A percentile compares a stretch with the other conserved stretches of the same genome.
Evolutionary conservation across 92 coral and sea anemone genomes (phyloP).

Genomic region (Porites evermanni): DNA sequence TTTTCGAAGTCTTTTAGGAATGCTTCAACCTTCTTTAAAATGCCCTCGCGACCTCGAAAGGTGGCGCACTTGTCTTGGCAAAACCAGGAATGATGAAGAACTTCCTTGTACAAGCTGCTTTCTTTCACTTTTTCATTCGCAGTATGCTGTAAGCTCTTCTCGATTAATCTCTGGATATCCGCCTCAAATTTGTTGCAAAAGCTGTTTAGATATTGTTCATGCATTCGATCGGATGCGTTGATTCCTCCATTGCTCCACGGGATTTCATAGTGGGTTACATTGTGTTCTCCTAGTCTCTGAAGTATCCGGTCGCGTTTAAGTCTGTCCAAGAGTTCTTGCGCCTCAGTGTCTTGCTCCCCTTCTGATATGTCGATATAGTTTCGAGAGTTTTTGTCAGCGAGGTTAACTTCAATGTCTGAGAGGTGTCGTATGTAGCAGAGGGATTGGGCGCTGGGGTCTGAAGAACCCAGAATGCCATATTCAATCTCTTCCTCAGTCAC

Average conservation of each 20-base stretch:
- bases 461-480: conserved; percentile 75
- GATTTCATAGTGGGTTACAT: conserved; percentile 76
- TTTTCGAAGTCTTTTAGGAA: conserved; percentile 52
- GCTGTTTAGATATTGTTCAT: conserved; percentile 65
- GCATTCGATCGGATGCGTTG: conserved; percentile 78
- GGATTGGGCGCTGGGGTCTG: conserved; percentile 72
- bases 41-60: conserved; percentile 82
- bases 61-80: conserved; percentile 80
- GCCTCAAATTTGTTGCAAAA: conserved; percentile 79
- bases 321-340: conserved; percentile 67
- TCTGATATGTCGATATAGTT: conserved; percentile 67
- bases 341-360: conserved; percentile 78
- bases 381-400: conserved; percentile 55
- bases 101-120: conserved; percentile 70
- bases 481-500: conserved; percentile 88
- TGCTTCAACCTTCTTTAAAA: conserved; percentile 50
- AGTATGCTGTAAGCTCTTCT: conserved; percentile 65
- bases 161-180: conserved; percentile 77
- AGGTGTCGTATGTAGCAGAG: conserved; percentile 86
- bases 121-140: conserved; percentile 56
- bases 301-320: conserved; percentile 75
- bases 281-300: conserved; percentile 64
- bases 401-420: conserved; percentile 80
- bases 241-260: conserved; percentile 84
- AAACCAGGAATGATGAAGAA: conserved; percentile 84